Evolutionary conservation across 2,888 invertebrate species (phyloP), one percentile per base, ranked within the genome.

Genomic region (Cheilosia vulpina): DNA sequence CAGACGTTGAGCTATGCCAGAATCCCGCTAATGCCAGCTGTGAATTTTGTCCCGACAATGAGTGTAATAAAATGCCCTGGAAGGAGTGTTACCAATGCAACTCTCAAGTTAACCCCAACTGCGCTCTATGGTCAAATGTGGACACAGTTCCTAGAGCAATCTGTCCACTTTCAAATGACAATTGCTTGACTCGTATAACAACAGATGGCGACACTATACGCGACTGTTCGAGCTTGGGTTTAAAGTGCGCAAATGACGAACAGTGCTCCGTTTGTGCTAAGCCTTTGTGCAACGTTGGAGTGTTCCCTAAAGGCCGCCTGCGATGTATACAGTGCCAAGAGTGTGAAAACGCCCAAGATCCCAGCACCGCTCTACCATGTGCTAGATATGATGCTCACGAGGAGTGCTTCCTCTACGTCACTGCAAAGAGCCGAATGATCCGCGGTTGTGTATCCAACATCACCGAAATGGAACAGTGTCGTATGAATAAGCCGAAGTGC

Each of bases 261-360:
- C 0, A 31, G 0, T 79, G 77, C 53, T 47, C 24, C 4, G 13
- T 21, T 0, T 87, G 87, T 24, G 24, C n/a, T 2, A 19, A 11
- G 1, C 15, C 66, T 2, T 34, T 76, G 9, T 88, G 88, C 63
- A 88, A 88, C 65, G 17, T 2, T 41, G 87, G 82, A 15, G 68
- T 87, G 4, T 87, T 85, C n/a, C 87, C 87, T 1, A 6, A 52
- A 17, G 45, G 66, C 9, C 83, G 87, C 3, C 60, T 50, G 4
- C 76, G 55, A 24, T 88, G 88, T 47, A 79, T 87, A 7, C 88
- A 88, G 21, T 87, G 87, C 27, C 21, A 68, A 15, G 87, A 80
- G 1, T 88, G 88, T 69, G 80, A 60, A 7, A 17, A 53, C 9
- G 69, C 24, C 2, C 87, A 88, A 63, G 31, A 47, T n/a, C 50